phyloP scores from a whole-genome alignment of 2,888 invertebrate species.

The Acanthosepion pharaonis region DNA sequence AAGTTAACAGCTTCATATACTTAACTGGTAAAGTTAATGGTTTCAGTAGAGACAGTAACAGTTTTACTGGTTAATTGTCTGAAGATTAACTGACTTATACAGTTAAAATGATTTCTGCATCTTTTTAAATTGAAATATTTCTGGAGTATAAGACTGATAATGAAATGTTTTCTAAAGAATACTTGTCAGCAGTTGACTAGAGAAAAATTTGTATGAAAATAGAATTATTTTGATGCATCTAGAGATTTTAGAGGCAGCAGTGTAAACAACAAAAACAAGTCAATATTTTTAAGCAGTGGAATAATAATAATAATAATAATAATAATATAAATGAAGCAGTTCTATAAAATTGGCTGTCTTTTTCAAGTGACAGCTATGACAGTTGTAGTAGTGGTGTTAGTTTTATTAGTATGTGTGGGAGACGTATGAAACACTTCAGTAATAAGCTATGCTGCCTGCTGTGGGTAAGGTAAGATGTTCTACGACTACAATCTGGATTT shows the following conservation, averaged over 20 bases:
- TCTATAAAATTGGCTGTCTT: neutral
- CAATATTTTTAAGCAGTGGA: neutral
- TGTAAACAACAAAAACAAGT: neutral
- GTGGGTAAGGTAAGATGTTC: neutral
- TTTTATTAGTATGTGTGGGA: neutral
- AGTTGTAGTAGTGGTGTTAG: neutral
- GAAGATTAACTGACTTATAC: neutral
- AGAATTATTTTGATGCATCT: neutral
- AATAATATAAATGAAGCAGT: neutral
- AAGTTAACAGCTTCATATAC: neutral
- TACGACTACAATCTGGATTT: neutral
- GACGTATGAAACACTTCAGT: neutral
- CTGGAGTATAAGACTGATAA: neutral
- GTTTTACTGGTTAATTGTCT: neutral
- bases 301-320: neutral
- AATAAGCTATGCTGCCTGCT: slow-evolving; percentile 6
- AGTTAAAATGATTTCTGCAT: neutral
- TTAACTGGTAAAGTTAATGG: neutral
- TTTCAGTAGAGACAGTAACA: neutral
- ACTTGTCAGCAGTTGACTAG: neutral
- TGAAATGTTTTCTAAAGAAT: neutral
- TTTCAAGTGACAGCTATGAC: neutral
- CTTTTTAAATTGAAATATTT: neutral
- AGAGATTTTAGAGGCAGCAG: neutral
- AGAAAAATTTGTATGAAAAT: neutral